Evolutionary conservation across 2,888 invertebrate species (phyloP), one percentile per base, ranked within the genome.

Genomic region (Horisme vitalbata): DNA sequence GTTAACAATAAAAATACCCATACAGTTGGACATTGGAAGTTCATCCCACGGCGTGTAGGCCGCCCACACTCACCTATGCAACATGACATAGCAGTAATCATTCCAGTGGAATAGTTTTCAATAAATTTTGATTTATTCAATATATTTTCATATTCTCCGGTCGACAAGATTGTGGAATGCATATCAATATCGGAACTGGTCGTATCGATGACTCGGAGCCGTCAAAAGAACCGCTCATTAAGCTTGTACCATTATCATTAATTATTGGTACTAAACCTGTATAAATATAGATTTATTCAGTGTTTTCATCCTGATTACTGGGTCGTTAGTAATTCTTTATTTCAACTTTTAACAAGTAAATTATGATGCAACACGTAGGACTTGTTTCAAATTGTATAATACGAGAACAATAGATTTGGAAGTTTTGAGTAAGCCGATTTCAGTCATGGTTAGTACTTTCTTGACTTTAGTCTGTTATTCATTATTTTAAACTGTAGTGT

Each of bases 81-180:
- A 58, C 61, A 68, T 82, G 80, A 83, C 79, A 59, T 62, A 61
- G 78, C 79, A 73, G 70, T 68, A 72, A 68, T 66, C 57, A 65
- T 60, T 66, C 66, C 66, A 68, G 62, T 69, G 61, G 73, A 75
- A 76, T 74, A 70, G 70, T 71, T 73, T 67, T 62, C 70, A 71
- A 77, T 76, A 75, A 71, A 73, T 44, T 57, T 71, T 68, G 71
- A 78, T 76, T 73, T 71, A 75, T 79, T 71, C 72, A 67, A 74
- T 67, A 65, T 66, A 60, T 65, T 66, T 66, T 66, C 59, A 62
- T 66, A 67, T 65, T 61, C 54, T 39, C 45, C 41, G 41, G 52
- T 49, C 45, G 60, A 58, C 57, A 53, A 52, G 51, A 57, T 53
- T 49, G 57, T 45, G 53, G 55, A 54, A 57, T 55, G 60, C 48